Conservation (phyloP, 2,888 invertebrate genomes). For the Harpalus rufipes region DNA sequence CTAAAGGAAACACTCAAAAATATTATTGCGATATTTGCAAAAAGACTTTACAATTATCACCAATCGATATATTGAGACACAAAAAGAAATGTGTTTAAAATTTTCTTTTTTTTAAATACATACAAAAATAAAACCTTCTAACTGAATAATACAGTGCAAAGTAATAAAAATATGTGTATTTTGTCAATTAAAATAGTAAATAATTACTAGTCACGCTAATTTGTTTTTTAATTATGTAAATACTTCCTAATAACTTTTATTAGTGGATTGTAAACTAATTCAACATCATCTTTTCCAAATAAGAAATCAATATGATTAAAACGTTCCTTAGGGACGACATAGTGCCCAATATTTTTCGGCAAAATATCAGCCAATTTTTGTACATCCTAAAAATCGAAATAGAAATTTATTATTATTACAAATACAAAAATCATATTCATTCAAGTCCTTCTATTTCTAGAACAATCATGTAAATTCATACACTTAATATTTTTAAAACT, state of each 20-base stretch:
- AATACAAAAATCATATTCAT: no score
- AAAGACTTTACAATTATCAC: slow-evolving; percentile 84
- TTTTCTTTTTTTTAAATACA: slow-evolving; percentile 3
- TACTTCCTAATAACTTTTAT: slow-evolving; percentile 69
- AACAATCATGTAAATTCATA: no score
- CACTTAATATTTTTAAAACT: neutral
- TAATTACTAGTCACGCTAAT: neutral
- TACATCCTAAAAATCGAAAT: slow-evolving; percentile 79
- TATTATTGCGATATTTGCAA: slow-evolving; percentile 88
- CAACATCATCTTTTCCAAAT: slow-evolving; percentile 82
- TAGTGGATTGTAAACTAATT: slow-evolving; percentile 79
- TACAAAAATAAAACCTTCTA: slow-evolving; percentile 31
- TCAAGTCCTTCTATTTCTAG: no score
- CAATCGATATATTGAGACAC: slow-evolving; percentile 92
- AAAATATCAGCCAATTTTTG: slow-evolving; percentile 79
- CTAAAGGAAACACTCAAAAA: slow-evolving; percentile 72
- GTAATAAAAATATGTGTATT: neutral
- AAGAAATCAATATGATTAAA: slow-evolving; percentile 88
- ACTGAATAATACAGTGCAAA: neutral
- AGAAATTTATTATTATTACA: slow-evolving; percentile 10
- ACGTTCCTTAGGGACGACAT: slow-evolving; percentile 81
- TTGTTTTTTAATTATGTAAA: neutral
- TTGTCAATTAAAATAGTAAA: slow-evolving; percentile 18
- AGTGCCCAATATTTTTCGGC: slow-evolving; percentile 79
- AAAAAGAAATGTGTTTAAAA: slow-evolving; percentile 81